phyloP scores from a whole-genome alignment of 2,797 vertebrate genomes.

The Crenichthys baileyi region DNA sequence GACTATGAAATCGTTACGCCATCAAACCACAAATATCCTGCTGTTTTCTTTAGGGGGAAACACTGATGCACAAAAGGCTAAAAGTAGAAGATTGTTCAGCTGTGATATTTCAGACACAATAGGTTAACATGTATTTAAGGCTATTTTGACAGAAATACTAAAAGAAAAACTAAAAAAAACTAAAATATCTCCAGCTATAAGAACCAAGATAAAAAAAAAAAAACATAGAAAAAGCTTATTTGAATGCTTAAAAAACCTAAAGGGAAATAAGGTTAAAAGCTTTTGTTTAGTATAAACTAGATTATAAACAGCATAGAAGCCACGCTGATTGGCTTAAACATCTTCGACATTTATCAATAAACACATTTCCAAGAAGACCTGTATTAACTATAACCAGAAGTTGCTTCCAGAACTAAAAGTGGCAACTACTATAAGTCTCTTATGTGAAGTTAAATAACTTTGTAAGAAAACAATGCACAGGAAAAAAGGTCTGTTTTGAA shows the following conservation, averaged over 20 bases:
- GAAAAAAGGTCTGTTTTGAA: not conserved
- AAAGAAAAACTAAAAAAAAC: not conserved
- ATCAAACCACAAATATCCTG: conserved; percentile 33
- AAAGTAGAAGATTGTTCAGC: not conserved
- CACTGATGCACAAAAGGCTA: not conserved
- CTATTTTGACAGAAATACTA: not conserved
- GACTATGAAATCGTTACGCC: conserved; percentile 36
- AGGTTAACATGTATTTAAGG: not conserved
- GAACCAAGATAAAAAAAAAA: not conserved
- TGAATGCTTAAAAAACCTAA: not conserved
- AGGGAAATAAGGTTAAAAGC: no score
- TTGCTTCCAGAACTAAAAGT: not conserved
- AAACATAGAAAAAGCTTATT: not conserved
- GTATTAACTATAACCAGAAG: not conserved
- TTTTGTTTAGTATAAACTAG: not conserved
- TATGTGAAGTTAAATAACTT: not conserved
- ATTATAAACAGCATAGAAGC: not conserved
- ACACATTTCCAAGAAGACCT: not conserved
- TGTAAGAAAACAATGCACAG: no score
- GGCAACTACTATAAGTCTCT: no score
- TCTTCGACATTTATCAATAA: not conserved
- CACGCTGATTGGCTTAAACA: not conserved
- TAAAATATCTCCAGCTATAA: not conserved
- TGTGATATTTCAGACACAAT: not conserved
- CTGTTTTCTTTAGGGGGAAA: conserved; percentile 25